phyloP scores from a whole-genome alignment of 2,113 vertebrate species.

The Tamias sibiricus region DNA sequence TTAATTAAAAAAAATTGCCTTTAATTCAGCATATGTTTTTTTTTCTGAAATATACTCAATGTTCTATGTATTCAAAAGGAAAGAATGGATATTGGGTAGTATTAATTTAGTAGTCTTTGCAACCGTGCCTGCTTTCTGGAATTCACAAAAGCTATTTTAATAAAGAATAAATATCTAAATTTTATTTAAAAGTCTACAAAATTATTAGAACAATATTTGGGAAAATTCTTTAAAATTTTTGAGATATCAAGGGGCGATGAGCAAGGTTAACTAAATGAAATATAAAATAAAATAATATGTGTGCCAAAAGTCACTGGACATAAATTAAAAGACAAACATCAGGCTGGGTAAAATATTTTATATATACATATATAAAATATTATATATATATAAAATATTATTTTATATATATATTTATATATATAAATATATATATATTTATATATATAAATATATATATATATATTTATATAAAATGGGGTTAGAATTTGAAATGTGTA shows the following conservation, averaged over 20 bases:
- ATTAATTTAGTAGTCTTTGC: not conserved
- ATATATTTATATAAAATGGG: no score
- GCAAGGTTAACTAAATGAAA: not conserved
- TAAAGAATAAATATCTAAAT: not conserved
- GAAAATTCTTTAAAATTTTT: not conserved
- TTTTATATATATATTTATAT: no score
- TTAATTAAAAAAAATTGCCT: no score
- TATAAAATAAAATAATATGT: not conserved
- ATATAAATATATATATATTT: no score
- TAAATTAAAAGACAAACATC: not conserved
- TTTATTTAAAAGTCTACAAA: not conserved
- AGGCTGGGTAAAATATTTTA: not conserved
- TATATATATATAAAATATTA: no score
- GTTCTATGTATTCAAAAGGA: not conserved
- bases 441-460: no score
- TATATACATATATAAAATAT: not conserved
- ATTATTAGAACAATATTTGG: not conserved
- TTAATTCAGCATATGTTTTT: not conserved
- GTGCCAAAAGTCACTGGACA: not conserved
- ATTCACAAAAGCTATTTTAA: not conserved
- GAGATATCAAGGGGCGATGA: not conserved
- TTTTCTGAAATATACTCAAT: not conserved
- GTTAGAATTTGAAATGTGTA: not conserved
- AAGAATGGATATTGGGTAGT: not conserved
- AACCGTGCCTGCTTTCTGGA: not conserved